Conservation (phyloP, 2,888 invertebrate genomes). For the Leucoma salicis region DNA sequence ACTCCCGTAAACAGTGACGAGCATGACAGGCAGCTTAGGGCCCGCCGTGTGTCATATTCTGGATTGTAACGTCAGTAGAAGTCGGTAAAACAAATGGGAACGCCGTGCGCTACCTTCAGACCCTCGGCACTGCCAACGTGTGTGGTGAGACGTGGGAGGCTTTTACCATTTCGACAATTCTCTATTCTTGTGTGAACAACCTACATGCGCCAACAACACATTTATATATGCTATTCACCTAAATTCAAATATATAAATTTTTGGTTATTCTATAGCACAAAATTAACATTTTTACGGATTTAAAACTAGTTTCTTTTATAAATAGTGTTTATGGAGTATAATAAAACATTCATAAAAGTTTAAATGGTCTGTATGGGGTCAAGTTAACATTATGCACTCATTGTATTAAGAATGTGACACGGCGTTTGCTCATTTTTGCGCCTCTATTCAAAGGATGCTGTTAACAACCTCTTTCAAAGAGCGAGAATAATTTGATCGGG, state of each 20-base stretch:
- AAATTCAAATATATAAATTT: conserved; percentile 24
- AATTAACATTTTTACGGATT: conserved; percentile 59
- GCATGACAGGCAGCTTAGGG: conserved; percentile 54
- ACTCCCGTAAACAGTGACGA: conserved; percentile 69
- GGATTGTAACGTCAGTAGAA: conserved; percentile 12
- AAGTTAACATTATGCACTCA: conserved; percentile 74
- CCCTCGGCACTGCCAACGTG: conserved; percentile 42
- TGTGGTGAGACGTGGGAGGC: conserved; percentile 59
- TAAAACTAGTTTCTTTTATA: conserved; percentile 55
- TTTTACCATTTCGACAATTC: conserved; percentile 39
- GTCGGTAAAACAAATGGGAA: conserved; percentile 7
- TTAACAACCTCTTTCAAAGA: conserved; percentile 80
- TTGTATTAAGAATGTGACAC: conserved; percentile 67
- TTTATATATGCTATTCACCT: conserved; percentile 28
- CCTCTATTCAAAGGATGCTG: conserved; percentile 76
- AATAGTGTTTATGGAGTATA: conserved; percentile 60
- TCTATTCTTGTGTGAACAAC: conserved; percentile 26
- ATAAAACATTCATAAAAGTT: conserved; percentile 65
- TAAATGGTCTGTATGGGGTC: conserved; percentile 68
- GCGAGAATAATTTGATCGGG: conserved; percentile 79
- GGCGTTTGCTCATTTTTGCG: conserved; percentile 78
- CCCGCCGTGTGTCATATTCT: conserved; percentile 24
- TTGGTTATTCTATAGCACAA: conserved; percentile 20
- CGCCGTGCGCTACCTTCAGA: conserved; percentile 11
- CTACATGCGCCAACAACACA: conserved; percentile 22